Evolutionary conservation across 2,797 vertebrate genomes (phyloP).

Genomic region (Microctenopoma steveboyesi): DNA sequence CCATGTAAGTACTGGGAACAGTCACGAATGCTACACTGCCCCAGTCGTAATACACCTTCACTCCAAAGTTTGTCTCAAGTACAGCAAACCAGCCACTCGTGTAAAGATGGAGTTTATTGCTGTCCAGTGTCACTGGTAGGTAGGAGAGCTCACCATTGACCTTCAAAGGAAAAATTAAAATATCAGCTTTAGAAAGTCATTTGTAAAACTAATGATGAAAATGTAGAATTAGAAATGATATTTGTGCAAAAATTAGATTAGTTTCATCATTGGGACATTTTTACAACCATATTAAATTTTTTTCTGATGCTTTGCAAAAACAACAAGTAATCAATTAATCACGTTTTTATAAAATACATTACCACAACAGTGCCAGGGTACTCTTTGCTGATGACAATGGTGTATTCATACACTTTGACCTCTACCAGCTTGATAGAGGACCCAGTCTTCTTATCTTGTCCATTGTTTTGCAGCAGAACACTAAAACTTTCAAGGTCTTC

Average conservation of each 20-base stretch:
- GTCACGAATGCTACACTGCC: conserved; percentile 67
- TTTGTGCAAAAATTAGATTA: too few relatives aligned
- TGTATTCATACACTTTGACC: conserved; percentile 70
- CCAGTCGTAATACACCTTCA: conserved; percentile 84
- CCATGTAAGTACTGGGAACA: conserved; percentile 69
- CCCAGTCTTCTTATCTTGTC: conserved; percentile 60
- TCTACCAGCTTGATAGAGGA: conserved; percentile 76
- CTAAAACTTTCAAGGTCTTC: conserved; percentile 75
- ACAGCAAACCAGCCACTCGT: conserved; percentile 66
- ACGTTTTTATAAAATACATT: conserved; percentile 20
- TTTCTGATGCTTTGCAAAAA: not conserved
- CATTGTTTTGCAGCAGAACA: conserved; percentile 79
- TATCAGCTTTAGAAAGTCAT: not conserved
- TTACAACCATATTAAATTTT: not conserved
- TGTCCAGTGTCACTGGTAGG: conserved; percentile 74
- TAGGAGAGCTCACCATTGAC: conserved; percentile 71
- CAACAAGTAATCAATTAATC: not conserved
- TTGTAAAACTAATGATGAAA: conserved; percentile 30
- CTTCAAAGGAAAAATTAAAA: conserved; percentile 55
- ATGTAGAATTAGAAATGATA: not conserved
- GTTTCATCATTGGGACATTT: too few relatives aligned
- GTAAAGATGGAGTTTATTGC: conserved; percentile 66
- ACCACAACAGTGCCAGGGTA: conserved; percentile 77
- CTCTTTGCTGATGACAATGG: conserved; percentile 67
- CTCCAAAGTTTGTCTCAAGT: conserved; percentile 74